These are phyloP conservation scores for Rhinella marina DNA, from an alignment of 2,797 vertebrate genomes.

Conservation along the genomic window DNA sequence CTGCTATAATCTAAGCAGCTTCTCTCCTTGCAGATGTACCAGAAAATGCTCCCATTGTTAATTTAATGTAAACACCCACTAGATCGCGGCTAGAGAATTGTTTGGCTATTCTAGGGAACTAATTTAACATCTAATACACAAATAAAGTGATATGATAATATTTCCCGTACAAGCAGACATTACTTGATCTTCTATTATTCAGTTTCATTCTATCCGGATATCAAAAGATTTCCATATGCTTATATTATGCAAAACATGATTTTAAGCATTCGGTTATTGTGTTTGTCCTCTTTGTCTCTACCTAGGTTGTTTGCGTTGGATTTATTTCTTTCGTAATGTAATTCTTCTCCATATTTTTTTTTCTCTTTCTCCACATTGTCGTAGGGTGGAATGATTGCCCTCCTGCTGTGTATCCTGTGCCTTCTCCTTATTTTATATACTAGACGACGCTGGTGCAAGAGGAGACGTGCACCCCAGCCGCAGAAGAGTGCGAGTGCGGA, in stretches of 20 bases:
- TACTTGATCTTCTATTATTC: slow-evolving; percentile 53
- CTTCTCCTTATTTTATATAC: slow-evolving; percentile 97
- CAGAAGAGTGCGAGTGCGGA: slow-evolving; percentile 98
- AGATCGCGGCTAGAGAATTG: not conserved
- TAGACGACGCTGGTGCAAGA: slow-evolving; percentile 95
- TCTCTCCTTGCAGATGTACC: not conserved
- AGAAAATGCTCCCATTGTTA: slow-evolving; percentile 46
- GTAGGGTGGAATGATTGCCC: slow-evolving; percentile 97
- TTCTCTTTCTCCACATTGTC: slow-evolving; percentile 23
- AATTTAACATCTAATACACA: slow-evolving; percentile 50
- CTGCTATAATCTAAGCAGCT: not conserved
- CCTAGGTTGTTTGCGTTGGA: slow-evolving; percentile 16
- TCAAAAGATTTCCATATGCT: slow-evolving; percentile 43
- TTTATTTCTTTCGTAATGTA: slow-evolving; percentile 12
- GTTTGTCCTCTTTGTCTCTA: slow-evolving; percentile 36
- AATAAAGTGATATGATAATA: slow-evolving; percentile 54
- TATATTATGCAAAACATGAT: slow-evolving; percentile 44
- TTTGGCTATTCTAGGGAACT: slow-evolving; percentile 34
- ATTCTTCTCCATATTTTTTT: not conserved
- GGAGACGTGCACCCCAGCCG: slow-evolving; percentile 93
- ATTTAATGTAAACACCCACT: slow-evolving; percentile 41
- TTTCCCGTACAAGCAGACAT: slow-evolving; percentile 46
- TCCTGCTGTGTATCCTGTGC: slow-evolving; percentile 94
- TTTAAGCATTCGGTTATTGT: slow-evolving; percentile 49
- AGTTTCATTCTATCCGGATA: slow-evolving; percentile 40